A percentile compares a stretch with the other conserved stretches of the same genome.
Conservation (phyloP, 2,888 invertebrate genomes). For the Aspidapion aeneum region DNA sequence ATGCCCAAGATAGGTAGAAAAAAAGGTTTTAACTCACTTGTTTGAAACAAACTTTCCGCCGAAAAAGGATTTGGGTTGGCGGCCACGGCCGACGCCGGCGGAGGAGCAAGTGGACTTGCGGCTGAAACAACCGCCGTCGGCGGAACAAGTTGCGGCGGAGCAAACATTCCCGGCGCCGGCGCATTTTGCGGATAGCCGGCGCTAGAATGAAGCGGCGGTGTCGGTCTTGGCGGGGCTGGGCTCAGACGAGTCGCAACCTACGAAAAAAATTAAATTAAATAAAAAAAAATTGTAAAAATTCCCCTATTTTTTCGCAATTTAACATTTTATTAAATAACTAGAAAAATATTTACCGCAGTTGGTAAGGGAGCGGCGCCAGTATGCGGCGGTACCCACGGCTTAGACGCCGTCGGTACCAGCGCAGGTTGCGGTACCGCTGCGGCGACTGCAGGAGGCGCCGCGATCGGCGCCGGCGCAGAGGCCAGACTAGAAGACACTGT, state of each 20-base stretch:
- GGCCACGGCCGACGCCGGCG: slow-evolving; percentile 46
- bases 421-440: neutral
- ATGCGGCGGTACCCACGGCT: slow-evolving; percentile 27
- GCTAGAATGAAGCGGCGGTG: slow-evolving; percentile 50
- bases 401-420: slow-evolving; percentile 19
- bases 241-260: slow-evolving; percentile 48
- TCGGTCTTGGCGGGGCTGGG: slow-evolving; percentile 50
- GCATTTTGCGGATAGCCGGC: slow-evolving; percentile 44
- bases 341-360: neutral
- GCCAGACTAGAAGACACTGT: slow-evolving; percentile 56
- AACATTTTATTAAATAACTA: no score
- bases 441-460: slow-evolving; percentile 11
- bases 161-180: slow-evolving; percentile 37
- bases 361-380: slow-evolving; percentile 20
- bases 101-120: slow-evolving; percentile 61
- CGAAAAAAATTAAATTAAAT: no score
- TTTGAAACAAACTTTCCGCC: slow-evolving; percentile 83
- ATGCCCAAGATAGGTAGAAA: no score
- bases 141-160: slow-evolving; percentile 31
- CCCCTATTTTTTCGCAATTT: no score
- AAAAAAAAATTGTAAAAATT: no score
- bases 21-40: slow-evolving; percentile 74
- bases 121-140: slow-evolving; percentile 55
- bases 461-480: neutral
- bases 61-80: slow-evolving; percentile 82